Conservation (phyloP, 2,888 invertebrate genomes). For the Ochlodes sylvanus region DNA sequence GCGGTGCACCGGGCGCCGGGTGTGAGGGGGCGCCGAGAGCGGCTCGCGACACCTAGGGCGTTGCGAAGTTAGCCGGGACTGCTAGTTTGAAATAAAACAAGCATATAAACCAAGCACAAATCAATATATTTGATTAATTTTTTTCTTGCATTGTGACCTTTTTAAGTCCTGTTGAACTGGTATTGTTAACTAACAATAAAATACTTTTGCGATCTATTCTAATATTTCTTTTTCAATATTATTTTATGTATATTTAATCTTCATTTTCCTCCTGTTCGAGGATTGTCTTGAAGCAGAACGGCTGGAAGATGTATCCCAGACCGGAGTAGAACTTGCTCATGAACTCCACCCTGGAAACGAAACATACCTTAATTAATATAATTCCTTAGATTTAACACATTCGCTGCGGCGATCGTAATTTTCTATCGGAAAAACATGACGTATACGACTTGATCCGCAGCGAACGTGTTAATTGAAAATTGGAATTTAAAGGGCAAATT, state of each 20-base stretch:
- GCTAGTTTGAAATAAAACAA: conserved; percentile 46
- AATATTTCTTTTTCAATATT: conserved; percentile 41
- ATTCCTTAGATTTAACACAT: no score
- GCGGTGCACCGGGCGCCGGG: no score
- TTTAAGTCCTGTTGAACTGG: conserved; percentile 47
- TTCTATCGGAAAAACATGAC: no score
- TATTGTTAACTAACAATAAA: conserved; percentile 44
- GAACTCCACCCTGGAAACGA: conserved; percentile 93
- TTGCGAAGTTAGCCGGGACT: no score
- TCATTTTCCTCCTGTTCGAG: conserved; percentile 84
- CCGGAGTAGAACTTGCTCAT: conserved; percentile 97
- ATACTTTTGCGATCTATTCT: conserved; percentile 66
- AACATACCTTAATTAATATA: neutral
- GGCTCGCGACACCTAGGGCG: no score
- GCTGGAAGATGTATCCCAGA: conserved; percentile 92
- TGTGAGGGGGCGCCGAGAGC: no score
- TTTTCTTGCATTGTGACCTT: conserved; percentile 66
- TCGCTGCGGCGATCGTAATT: no score
- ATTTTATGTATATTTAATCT: conserved; percentile 55
- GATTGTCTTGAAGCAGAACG: conserved; percentile 93
- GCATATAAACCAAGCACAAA: conserved; percentile 66
- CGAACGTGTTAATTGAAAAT: no score
- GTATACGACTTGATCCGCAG: no score
- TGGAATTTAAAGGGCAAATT: no score
- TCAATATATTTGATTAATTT: conserved; percentile 50